Conservation (phyloP, 2,113 vertebrate species). For the Andinoacara biseriatus region DNA sequence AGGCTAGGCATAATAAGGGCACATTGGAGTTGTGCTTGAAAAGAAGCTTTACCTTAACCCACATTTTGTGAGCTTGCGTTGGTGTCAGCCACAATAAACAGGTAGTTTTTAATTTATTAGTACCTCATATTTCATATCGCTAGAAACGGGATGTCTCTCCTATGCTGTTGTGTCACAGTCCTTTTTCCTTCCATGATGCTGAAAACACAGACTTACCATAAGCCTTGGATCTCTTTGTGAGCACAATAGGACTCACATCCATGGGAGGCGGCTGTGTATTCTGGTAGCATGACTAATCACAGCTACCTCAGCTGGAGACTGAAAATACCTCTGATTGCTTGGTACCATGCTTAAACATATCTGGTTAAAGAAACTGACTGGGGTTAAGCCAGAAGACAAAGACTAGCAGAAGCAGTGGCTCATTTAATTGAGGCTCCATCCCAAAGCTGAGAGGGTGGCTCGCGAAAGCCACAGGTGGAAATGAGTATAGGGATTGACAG, state of each 20-base stretch:
- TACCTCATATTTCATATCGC: neutral
- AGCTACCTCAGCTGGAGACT: constrained; percentile 36
- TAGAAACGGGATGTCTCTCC: neutral
- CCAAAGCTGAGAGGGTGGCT: neutral
- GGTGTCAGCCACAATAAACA: neutral
- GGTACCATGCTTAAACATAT: constrained; percentile 5
- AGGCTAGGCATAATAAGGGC: neutral
- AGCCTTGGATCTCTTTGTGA: constrained; percentile 19
- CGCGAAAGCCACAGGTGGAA: neutral
- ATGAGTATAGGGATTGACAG: neutral
- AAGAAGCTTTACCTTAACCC: neutral
- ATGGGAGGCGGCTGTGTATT: constrained; percentile 4
- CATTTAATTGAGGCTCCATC: neutral
- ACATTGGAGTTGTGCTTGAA: neutral
- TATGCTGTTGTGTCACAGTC: neutral
- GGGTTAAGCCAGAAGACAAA: constrained; percentile 13
- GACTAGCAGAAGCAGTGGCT: neutral
- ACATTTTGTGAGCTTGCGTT: neutral
- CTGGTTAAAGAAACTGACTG: constrained; percentile 4
- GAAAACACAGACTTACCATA: constrained; percentile 6
- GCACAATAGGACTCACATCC: neutral
- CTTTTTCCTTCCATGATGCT: neutral
- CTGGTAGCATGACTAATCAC: constrained; percentile 12
- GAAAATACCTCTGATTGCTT: constrained; percentile 29
- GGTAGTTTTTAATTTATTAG: neutral